These are phyloP conservation scores for Microtus oregoni DNA, from an alignment of 2,113 vertebrate species.

Conservation along the genomic window DNA sequence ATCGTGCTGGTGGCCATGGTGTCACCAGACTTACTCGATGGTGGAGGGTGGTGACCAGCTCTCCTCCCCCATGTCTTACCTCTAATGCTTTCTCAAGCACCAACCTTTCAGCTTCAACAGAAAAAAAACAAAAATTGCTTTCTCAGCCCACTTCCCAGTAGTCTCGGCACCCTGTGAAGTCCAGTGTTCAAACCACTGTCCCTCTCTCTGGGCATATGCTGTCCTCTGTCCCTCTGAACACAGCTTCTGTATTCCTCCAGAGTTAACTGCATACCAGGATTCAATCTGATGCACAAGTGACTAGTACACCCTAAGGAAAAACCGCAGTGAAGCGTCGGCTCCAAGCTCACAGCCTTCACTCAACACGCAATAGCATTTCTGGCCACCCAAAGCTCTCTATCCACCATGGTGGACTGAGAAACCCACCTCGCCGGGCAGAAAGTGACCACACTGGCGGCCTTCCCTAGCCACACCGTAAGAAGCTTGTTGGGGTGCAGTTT, in stretches of 20 bases:
- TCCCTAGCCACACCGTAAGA: rapidly evolving
- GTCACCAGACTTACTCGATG: background rate
- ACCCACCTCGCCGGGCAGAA: too few species aligned
- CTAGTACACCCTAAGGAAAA: too few species aligned
- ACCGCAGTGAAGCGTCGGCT: rapidly evolving
- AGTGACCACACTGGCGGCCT: too few species aligned
- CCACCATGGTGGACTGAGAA: rapidly evolving
- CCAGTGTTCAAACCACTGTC: rapidly evolving
- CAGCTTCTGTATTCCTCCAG: background rate
- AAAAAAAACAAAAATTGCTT: rapidly evolving
- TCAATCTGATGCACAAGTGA: rapidly evolving
- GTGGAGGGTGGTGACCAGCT: too few species aligned
- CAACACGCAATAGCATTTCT: background rate
- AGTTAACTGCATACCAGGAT: background rate
- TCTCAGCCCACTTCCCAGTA: background rate
- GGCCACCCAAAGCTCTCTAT: background rate
- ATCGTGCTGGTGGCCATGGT: rapidly evolving
- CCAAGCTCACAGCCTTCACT: background rate
- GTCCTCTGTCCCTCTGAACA: too few species aligned
- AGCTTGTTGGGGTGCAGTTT: rapidly evolving
- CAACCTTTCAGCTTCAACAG: rapidly evolving
- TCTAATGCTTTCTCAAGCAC: rapidly evolving
- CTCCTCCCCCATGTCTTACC: too few species aligned
- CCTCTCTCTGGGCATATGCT: background rate
- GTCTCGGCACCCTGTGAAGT: rapidly evolving